These are phyloP conservation scores for Pogonognathellus flavescens DNA, from an alignment of 1,140 invertebrate species.

Conservation along the genomic window DNA sequence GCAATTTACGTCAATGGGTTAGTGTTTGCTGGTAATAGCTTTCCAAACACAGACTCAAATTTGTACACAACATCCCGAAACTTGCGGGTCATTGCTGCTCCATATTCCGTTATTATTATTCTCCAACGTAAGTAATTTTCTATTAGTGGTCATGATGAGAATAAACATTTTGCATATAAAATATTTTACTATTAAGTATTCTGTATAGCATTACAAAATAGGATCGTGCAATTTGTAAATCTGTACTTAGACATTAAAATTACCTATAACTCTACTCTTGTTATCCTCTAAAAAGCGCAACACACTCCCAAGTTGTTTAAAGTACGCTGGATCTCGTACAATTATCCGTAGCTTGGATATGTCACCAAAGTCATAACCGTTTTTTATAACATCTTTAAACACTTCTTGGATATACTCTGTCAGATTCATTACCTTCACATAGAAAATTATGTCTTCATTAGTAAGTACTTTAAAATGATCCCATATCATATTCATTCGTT, in stretches of 20 bases:
- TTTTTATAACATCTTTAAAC: slow-evolving; percentile 1
- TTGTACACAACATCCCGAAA: slow-evolving; percentile 36
- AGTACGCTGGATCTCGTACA: slow-evolving; percentile 23
- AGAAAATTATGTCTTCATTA: too few species aligned
- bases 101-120: slow-evolving; percentile 54
- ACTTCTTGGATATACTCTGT: slow-evolving; percentile 20
- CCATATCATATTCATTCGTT: too few species aligned
- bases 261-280: background rate
- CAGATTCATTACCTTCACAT: slow-evolving; percentile 5
- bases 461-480: too few species aligned
- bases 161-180: too few species aligned
- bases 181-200: too few species aligned
- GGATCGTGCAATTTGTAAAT: too few species aligned
- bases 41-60: background rate
- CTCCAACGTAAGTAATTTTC: slow-evolving; percentile 61
- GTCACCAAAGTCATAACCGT: slow-evolving; percentile 7
- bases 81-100: slow-evolving; percentile 17
- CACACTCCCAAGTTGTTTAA: slow-evolving; percentile 2
- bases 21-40: background rate
- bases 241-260: too few species aligned
- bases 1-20: background rate
- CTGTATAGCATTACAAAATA: too few species aligned
- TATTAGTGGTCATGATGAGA: too few species aligned
- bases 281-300: background rate
- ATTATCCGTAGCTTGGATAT: slow-evolving; percentile 6